Conservation (phyloP, 2,113 vertebrate genomes). For the Columba livia region DNA sequence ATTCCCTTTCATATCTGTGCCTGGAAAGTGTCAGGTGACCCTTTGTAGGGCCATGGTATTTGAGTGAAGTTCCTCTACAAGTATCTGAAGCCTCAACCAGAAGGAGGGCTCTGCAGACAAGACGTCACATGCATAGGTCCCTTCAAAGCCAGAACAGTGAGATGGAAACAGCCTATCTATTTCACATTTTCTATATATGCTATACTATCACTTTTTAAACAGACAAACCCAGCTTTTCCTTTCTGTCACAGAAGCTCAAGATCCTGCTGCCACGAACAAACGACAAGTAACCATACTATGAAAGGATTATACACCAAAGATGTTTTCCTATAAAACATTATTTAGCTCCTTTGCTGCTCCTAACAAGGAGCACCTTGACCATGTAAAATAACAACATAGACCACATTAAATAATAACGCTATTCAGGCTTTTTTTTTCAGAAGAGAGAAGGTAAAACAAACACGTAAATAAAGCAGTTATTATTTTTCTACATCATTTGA, state of each 20-base stretch:
- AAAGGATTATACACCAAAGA: not conserved
- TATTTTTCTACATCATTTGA: not conserved
- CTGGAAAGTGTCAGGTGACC: not conserved
- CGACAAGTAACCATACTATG: not conserved
- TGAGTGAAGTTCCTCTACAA: accelerated
- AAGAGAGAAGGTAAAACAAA: not conserved
- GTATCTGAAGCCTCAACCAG: not conserved
- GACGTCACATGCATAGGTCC: not conserved
- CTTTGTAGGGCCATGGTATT: not conserved
- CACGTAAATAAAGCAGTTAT: not conserved
- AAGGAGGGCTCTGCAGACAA: not conserved
- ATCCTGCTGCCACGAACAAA: not conserved
- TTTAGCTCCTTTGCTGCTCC: not conserved
- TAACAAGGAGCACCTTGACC: not conserved
- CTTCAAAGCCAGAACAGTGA: not conserved
- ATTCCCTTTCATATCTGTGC: not conserved
- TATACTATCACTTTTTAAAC: not conserved
- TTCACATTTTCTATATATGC: not conserved
- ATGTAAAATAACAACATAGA: not conserved
- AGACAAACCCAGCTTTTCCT: not conserved
- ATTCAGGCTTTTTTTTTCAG: not conserved
- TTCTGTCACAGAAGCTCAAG: not conserved
- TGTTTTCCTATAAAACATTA: not conserved
- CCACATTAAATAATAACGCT: not conserved
- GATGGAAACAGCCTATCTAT: not conserved